Conservation (phyloP, 2,888 invertebrate species). For the Theristus sp. region DNA sequence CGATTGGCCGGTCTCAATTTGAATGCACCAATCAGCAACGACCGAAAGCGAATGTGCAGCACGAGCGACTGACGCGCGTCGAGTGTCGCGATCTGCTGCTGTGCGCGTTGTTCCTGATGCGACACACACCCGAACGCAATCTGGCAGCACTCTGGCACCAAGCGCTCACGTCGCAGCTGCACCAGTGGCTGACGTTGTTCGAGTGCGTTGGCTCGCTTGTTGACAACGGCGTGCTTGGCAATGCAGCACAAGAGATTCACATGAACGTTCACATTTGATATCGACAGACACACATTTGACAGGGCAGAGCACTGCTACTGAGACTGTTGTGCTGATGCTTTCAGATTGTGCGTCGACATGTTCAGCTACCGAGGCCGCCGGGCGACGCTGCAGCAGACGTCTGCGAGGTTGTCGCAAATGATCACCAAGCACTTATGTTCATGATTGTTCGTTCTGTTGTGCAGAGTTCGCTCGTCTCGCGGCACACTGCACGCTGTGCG, state of each 20-base stretch:
- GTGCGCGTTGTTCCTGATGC: slow-evolving; percentile 56
- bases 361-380: slow-evolving; percentile 14
- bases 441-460: too few relatives aligned
- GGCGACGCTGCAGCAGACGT: not conserved
- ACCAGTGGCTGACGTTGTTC: not conserved
- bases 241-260: too few relatives aligned
- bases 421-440: not conserved
- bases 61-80: slow-evolving; percentile 6
- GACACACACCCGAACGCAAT: slow-evolving; percentile 57
- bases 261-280: too few relatives aligned
- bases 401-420: slow-evolving; percentile 1
- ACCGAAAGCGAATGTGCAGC: not conserved
- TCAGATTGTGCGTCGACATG: slow-evolving; percentile 14
- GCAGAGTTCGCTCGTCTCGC: not conserved
- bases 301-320: too few relatives aligned
- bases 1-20: too few relatives aligned
- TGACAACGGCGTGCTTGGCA: too few relatives aligned
- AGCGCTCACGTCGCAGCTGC: not conserved
- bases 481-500: not conserved
- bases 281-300: too few relatives aligned
- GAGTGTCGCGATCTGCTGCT: slow-evolving; percentile 35
- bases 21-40: too few relatives aligned
- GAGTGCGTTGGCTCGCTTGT: slow-evolving; percentile 3
- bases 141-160: slow-evolving; percentile 7
- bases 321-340: too few relatives aligned